Conservation (phyloP, 1,140 invertebrate species). For the Drosophila sucinea region DNA sequence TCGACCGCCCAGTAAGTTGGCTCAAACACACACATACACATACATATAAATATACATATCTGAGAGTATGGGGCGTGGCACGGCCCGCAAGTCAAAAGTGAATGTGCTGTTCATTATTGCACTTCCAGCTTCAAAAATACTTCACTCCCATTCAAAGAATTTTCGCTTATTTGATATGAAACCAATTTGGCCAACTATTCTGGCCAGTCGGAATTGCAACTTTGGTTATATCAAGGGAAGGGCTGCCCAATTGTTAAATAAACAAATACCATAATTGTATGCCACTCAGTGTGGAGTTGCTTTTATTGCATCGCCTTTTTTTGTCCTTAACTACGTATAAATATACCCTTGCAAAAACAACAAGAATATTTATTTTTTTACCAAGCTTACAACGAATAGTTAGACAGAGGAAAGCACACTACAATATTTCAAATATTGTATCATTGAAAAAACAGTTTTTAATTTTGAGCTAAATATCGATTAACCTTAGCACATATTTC, state of each 20-base stretch:
- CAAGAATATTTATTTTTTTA: too few relatives aligned
- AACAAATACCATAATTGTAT: conserved; percentile 15
- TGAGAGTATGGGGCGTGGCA: conserved; percentile 53
- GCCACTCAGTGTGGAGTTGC: background rate
- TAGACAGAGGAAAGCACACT: too few relatives aligned
- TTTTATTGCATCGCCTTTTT: conserved; percentile 36
- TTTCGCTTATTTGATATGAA: background rate
- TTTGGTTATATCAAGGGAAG: background rate
- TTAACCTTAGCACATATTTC: too few relatives aligned
- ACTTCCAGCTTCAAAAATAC: conserved; percentile 8
- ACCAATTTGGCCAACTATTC: conserved; percentile 15
- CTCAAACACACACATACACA: conserved; percentile 21
- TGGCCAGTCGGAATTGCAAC: background rate
- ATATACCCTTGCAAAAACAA: background rate
- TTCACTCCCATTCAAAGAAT: conserved; percentile 11
- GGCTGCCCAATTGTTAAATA: conserved; percentile 5
- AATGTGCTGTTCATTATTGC: conserved; percentile 50
- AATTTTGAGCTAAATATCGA: too few relatives aligned
- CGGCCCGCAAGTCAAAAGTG: conserved; percentile 62
- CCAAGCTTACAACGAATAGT: too few relatives aligned
- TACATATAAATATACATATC: background rate
- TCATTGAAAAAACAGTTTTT: too few relatives aligned
- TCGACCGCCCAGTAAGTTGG: conserved; percentile 37
- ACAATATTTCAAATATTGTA: too few relatives aligned
- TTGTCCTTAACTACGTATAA: too few relatives aligned